These are phyloP conservation scores for Pao palembangensis DNA, from an alignment of 2,113 vertebrate species.

Conservation along the genomic window DNA sequence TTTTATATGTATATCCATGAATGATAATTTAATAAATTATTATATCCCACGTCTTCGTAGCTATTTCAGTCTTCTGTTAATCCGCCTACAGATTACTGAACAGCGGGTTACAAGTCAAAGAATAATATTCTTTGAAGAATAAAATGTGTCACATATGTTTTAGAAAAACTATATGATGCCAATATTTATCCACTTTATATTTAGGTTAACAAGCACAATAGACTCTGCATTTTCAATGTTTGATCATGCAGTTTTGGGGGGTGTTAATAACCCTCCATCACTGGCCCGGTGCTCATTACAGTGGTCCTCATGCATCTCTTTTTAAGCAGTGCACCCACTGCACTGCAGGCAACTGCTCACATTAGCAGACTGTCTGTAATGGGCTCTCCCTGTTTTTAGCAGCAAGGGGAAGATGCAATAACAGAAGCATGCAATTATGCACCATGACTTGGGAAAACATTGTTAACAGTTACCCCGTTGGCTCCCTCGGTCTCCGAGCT, in stretches of 20 bases:
- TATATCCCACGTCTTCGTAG: no score
- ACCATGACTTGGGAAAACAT: conserved; percentile 75
- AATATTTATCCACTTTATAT: conserved; percentile 3
- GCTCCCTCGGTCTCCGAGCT: conserved; percentile 63
- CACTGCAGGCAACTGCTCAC: conserved; percentile 66
- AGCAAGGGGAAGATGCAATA: conserved; percentile 71
- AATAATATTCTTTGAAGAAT: no score
- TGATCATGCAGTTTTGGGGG: conserved; percentile 20
- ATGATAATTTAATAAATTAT: no score
- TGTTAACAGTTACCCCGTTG: conserved; percentile 73
- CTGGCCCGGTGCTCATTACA: conserved; percentile 58
- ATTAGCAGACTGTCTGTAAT: conserved; percentile 68
- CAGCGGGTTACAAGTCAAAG: no score
- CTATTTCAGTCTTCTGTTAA: no score
- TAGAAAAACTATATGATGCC: not conserved
- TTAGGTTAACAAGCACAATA: conserved; percentile 23
- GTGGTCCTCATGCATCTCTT: conserved; percentile 61
- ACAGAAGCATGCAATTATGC: conserved; percentile 75
- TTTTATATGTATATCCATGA: no score
- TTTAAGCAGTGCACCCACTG: conserved; percentile 64
- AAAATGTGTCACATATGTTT: not conserved
- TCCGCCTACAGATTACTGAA: no score
- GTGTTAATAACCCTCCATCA: conserved; percentile 13
- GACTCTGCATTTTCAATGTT: conserved; percentile 24
- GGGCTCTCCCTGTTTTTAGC: conserved; percentile 64